A percentile compares a stretch with the other conserved stretches of the same genome.
These are phyloP conservation scores for Papilio helenus DNA, from an alignment of 1,140 invertebrate genomes.

Conservation along the genomic window DNA sequence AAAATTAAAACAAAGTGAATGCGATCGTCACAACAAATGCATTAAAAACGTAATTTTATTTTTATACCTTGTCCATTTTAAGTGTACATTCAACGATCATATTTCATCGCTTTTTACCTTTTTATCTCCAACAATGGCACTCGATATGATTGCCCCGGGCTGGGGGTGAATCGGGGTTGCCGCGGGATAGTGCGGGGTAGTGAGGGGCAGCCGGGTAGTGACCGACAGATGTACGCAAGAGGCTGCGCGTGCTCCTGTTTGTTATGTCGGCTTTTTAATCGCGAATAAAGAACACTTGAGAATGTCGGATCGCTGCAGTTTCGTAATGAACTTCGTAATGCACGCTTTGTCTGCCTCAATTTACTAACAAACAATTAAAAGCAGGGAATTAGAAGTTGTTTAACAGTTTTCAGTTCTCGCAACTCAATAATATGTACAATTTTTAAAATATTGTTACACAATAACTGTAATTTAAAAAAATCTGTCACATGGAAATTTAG, in stretches of 20 bases:
- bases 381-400: background rate
- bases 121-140: slow-evolving; percentile 68
- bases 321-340: slow-evolving; percentile 8
- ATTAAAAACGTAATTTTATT: background rate
- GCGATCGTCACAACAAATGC: background rate
- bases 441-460: too few species aligned
- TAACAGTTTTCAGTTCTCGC: background rate
- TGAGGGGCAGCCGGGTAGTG: slow-evolving; percentile 34
- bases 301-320: slow-evolving; percentile 35
- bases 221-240: slow-evolving; percentile 65
- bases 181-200: slow-evolving; percentile 37
- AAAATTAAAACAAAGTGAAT: background rate
- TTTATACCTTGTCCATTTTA: background rate
- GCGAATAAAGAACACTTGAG: slow-evolving; percentile 61
- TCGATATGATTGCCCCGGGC: slow-evolving; percentile 72
- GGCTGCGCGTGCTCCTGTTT: slow-evolving; percentile 41
- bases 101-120: slow-evolving; percentile 59
- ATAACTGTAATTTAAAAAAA: too few species aligned
- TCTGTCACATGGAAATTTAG: too few species aligned
- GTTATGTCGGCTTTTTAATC: slow-evolving; percentile 63
- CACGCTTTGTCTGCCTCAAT: slow-evolving; percentile 2
- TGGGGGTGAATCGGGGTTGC: slow-evolving; percentile 51
- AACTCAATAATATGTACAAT: background rate
- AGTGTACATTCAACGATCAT: slow-evolving; percentile 48
- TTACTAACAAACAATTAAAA: background rate